Evolutionary conservation across 2,113 vertebrate genomes (phyloP).

Genomic region (Chloropsis hardwickii): DNA sequence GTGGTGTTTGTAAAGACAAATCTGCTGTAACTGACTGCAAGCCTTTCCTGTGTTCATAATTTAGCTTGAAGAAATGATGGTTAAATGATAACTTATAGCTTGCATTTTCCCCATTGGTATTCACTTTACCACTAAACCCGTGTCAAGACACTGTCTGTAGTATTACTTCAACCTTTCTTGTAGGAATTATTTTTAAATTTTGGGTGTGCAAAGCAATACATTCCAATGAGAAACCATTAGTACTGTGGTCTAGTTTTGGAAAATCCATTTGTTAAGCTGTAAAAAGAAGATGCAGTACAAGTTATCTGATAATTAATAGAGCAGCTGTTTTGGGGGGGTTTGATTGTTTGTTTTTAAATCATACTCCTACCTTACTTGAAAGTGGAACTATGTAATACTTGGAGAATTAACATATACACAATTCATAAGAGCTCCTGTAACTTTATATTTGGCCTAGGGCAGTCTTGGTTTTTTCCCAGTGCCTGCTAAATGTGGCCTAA

Average conservation of each 20-base stretch:
- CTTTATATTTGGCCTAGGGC: neutral
- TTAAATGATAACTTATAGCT: neutral
- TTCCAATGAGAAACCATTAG: neutral
- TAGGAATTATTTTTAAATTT: neutral
- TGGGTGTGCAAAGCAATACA: neutral
- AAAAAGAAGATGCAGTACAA: neutral
- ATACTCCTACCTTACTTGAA: neutral
- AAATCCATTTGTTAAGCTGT: neutral
- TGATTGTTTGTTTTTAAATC: neutral
- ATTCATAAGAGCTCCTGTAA: neutral
- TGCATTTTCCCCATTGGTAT: neutral
- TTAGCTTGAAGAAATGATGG: neutral
- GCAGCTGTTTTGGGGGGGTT: neutral
- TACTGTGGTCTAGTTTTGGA: neutral
- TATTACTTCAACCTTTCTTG: neutral
- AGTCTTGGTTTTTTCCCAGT: neutral
- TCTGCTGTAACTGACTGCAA: neutral
- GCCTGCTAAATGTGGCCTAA: neutral
- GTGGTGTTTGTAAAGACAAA: neutral
- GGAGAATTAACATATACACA: neutral
- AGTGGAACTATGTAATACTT: neutral
- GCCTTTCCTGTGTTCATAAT: neutral
- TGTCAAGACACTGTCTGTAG: neutral
- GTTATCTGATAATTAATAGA: neutral
- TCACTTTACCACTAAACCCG: neutral